Conservation (phyloP, 2,797 vertebrate species). For the Intellagama lesueurii region DNA sequence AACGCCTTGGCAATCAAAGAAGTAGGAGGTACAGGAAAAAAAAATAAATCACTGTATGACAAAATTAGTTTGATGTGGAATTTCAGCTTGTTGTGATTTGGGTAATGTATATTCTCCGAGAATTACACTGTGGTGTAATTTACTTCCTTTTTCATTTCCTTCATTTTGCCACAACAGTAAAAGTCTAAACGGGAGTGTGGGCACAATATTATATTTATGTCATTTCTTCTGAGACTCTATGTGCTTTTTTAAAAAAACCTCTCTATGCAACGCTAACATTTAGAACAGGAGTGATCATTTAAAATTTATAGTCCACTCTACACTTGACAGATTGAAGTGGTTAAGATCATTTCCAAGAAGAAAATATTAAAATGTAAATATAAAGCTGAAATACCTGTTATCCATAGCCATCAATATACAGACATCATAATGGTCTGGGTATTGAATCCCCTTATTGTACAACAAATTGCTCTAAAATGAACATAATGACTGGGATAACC, state of each 20-base stretch:
- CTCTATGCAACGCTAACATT: conserved; percentile 11
- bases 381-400: conserved; percentile 2
- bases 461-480: conserved; percentile 10
- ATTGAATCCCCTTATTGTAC: conserved; percentile 9
- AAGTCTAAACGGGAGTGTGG: conserved; percentile 18
- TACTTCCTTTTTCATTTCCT: neutral
- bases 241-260: neutral
- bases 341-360: neutral
- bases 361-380: conserved; percentile 15
- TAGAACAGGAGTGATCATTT: conserved; percentile 8
- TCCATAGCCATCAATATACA: neutral
- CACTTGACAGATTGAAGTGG: conserved; percentile 15
- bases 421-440: neutral
- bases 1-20: conserved; percentile 29
- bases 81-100: conserved; percentile 11
- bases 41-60: conserved; percentile 22
- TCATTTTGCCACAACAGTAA: neutral
- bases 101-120: conserved; percentile 25
- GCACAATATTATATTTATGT: conserved; percentile 31
- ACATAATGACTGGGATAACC: neutral
- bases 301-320: conserved; percentile 21
- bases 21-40: neutral
- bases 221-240: conserved; percentile 12
- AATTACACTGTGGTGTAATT: conserved; percentile 15
- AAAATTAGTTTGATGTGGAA: conserved; percentile 17